Conservation (phyloP, 1,140 invertebrate genomes). For the Musca domestica region DNA sequence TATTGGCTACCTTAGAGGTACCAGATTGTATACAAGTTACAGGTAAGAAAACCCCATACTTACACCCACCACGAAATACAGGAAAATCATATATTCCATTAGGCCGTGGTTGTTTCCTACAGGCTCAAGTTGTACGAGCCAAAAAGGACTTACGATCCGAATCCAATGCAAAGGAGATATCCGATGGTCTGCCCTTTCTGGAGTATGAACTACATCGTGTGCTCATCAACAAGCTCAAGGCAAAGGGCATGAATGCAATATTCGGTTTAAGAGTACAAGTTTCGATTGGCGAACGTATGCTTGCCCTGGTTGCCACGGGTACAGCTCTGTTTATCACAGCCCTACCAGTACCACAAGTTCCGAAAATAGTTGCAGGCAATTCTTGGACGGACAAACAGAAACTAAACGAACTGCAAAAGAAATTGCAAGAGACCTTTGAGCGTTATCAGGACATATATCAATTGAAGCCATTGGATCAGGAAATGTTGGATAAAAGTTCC, state of each 20-base stretch:
- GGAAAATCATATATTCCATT: too few relatives aligned
- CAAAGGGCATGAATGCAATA: slow-evolving; percentile 92
- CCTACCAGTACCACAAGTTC: slow-evolving; percentile 69
- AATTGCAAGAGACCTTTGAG: slow-evolving; percentile 65
- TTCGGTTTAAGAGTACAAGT: slow-evolving; percentile 83
- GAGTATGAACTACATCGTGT: slow-evolving; percentile 94
- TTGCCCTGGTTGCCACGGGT: slow-evolving; percentile 84
- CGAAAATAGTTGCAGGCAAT: slow-evolving; percentile 66
- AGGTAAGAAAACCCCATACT: slow-evolving; percentile 52
- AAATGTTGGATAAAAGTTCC: slow-evolving; percentile 44
- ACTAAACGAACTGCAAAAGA: slow-evolving; percentile 64
- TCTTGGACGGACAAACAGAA: slow-evolving; percentile 64
- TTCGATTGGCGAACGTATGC: slow-evolving; percentile 81
- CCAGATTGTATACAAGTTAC: slow-evolving; percentile 70
- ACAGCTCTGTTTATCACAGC: slow-evolving; percentile 77
- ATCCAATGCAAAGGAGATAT: slow-evolving; percentile 90
- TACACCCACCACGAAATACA: neutral
- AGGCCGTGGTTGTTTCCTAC: slow-evolving; percentile 68
- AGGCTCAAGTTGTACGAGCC: slow-evolving; percentile 74
- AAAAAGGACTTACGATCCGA: slow-evolving; percentile 81
- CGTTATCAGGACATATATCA: slow-evolving; percentile 70
- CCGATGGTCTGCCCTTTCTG: slow-evolving; percentile 87
- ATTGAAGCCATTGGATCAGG: slow-evolving; percentile 56
- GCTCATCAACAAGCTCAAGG: slow-evolving; percentile 85
- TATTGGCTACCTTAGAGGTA: slow-evolving; percentile 86